Base-by-base conservation (phyloP, 1,140 invertebrate genomes). In the Drosophila nigrodunni region DNA sequence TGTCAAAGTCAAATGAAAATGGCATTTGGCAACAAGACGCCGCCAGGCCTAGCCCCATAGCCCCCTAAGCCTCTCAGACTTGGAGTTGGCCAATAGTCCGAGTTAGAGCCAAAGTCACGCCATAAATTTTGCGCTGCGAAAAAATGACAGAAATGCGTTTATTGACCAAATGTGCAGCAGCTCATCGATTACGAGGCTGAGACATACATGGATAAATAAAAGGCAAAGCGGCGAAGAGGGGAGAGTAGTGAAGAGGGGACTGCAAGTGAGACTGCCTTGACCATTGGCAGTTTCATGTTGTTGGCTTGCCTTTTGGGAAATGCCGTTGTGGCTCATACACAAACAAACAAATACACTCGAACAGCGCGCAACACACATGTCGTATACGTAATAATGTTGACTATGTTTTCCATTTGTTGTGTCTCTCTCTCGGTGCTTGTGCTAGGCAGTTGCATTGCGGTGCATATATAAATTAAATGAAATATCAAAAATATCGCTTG, bases 101-200 rank as follows among this genome's bases (percentile, higher is more conserved):
- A 81, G 55, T 68, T 67, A 57, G 49, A 71, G 68, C 74, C 74
- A 73, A 72, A 74, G 62, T 81, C 82, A 82, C 82, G 78, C 85
- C 80, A 88, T 88, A 88, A 88, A 88, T 88, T 88, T 78, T 57
- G 70, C 47, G 71, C 72, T 69, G 75, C 75, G 59, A 78, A 73
- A 82, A 88, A 88, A 88, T 88, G 85, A 88, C 85, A 88, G 85
- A 85, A 89, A 88, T 88, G 85, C 85, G 85, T 89, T 88, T 88
- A 88, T 89, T 88, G 85, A 89, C 85, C 85, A 88, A 89, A 88
- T 89, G 85, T 70, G 83, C 83, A 89, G 77, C 65, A 79, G 71
- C 86, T 80, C 85, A 88, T 88, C 85, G 85, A 89, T 88, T 89
- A 89, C 85, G 77, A 80, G 77, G 79, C 77, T 80, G 50, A 43